phyloP scores from a whole-genome alignment of 1,140 invertebrate species.

The Portunus trituberculatus region DNA sequence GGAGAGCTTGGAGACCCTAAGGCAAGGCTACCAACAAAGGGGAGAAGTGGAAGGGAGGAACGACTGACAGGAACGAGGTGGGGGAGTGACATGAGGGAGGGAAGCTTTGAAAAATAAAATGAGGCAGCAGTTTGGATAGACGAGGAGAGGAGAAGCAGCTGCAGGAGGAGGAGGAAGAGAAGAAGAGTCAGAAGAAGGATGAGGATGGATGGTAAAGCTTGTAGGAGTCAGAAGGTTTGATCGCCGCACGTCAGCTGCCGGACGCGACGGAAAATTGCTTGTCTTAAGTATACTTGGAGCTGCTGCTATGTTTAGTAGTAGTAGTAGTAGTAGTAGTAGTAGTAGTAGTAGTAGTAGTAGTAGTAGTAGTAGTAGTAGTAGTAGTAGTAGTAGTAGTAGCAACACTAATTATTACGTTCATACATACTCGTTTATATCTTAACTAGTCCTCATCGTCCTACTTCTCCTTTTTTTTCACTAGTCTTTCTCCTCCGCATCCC shows the following conservation, averaged over 20 bases:
- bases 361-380: constrained; percentile 14
- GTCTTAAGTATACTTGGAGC: background rate
- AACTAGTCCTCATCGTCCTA: background rate
- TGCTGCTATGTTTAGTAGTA: too few relatives aligned
- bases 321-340: too few relatives aligned
- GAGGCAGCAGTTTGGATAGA: background rate
- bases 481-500: background rate
- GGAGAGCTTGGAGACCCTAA: background rate
- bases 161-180: background rate
- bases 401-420: background rate
- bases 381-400: constrained; percentile 22
- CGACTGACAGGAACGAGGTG: background rate
- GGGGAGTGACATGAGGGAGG: background rate
- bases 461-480: background rate
- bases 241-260: background rate
- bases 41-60: background rate
- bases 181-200: background rate
- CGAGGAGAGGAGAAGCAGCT: background rate
- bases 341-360: background rate
- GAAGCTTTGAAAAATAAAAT: background rate
- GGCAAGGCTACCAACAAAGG: background rate
- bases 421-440: too few relatives aligned
- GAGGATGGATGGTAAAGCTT: background rate
- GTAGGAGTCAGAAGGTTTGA: background rate
- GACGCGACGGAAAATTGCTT: background rate